Conservation (phyloP, 1,140 invertebrate species). For the Lepidurus arcticus region DNA sequence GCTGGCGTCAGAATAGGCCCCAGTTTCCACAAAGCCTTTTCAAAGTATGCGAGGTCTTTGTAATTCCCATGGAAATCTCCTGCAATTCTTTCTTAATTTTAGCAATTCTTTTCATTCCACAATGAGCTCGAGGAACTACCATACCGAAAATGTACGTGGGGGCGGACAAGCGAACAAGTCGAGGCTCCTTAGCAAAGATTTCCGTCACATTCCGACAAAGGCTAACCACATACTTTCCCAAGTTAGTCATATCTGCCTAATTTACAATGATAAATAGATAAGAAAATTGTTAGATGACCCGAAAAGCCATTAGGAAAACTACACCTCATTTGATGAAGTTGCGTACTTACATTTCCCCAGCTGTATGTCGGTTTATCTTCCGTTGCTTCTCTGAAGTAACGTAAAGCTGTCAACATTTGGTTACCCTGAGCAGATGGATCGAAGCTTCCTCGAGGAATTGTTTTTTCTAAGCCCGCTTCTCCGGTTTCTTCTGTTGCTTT, state of each 20-base stretch:
- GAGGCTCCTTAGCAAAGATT: conserved; percentile 39
- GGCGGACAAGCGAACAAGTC: conserved; percentile 32
- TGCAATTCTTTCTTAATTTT: conserved; percentile 36
- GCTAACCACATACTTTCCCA: conserved; percentile 46
- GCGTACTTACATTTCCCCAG: background rate
- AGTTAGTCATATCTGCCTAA: conserved; percentile 44
- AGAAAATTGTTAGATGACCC: background rate
- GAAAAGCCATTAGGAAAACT: background rate
- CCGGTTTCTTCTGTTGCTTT: conserved; percentile 22
- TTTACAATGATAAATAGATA: conserved; percentile 14
- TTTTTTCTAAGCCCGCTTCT: conserved; percentile 29
- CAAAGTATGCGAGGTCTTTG: conserved; percentile 55
- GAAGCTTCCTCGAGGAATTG: conserved; percentile 28
- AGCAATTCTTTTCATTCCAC: conserved; percentile 33
- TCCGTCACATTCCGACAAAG: conserved; percentile 39
- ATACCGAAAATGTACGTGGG: conserved; percentile 31
- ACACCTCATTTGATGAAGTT: background rate
- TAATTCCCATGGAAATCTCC: conserved; percentile 60
- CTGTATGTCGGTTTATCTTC: background rate
- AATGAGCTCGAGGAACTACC: background rate
- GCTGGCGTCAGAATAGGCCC: conserved; percentile 54
- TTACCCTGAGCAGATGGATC: conserved; percentile 40
- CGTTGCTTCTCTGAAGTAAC: conserved; percentile 46
- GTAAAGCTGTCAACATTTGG: conserved; percentile 48
- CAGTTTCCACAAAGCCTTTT: conserved; percentile 55